Evolutionary conservation across 1,140 invertebrate genomes (phyloP).

Genomic region (Chymomyza costata): DNA sequence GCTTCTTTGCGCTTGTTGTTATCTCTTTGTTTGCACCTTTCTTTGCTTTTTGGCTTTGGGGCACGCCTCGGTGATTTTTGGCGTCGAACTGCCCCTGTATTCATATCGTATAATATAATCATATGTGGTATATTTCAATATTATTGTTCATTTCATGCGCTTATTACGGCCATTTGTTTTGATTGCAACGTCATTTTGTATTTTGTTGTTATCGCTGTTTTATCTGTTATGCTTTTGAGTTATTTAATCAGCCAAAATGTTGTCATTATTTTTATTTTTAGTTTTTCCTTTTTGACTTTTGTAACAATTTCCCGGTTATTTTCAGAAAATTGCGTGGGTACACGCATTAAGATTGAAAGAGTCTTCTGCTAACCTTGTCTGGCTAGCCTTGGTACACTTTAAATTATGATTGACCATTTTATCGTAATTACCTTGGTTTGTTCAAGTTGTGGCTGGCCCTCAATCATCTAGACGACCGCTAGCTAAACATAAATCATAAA

Average conservation of each 20-base stretch:
- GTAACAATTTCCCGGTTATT: slow-evolving; percentile 51
- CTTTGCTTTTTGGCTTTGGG: no score
- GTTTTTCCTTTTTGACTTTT: slow-evolving; percentile 3
- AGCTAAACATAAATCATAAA: slow-evolving; percentile 51
- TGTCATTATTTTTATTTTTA: slow-evolving; percentile 30
- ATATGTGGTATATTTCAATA: no score
- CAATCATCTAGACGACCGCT: slow-evolving; percentile 25
- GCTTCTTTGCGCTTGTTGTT: no score
- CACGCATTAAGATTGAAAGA: no score
- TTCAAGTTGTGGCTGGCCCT: slow-evolving; percentile 38
- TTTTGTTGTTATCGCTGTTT: slow-evolving; percentile 1
- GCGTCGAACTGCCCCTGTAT: no score
- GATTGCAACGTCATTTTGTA: slow-evolving; percentile 25
- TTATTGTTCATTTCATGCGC: neutral
- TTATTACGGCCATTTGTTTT: slow-evolving; percentile 26
- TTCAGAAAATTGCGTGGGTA: no score
- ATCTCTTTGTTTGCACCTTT: no score
- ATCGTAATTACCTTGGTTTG: slow-evolving; percentile 18
- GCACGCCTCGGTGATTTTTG: no score
- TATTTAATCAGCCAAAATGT: slow-evolving; percentile 16
- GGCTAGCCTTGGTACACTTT: no score
- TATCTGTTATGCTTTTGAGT: slow-evolving; percentile 1
- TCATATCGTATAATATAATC: no score
- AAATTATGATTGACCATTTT: slow-evolving; percentile 28
- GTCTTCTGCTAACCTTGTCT: no score